phyloP scores from a whole-genome alignment of 1,140 invertebrate genomes.

The Littorina saxatilis region DNA sequence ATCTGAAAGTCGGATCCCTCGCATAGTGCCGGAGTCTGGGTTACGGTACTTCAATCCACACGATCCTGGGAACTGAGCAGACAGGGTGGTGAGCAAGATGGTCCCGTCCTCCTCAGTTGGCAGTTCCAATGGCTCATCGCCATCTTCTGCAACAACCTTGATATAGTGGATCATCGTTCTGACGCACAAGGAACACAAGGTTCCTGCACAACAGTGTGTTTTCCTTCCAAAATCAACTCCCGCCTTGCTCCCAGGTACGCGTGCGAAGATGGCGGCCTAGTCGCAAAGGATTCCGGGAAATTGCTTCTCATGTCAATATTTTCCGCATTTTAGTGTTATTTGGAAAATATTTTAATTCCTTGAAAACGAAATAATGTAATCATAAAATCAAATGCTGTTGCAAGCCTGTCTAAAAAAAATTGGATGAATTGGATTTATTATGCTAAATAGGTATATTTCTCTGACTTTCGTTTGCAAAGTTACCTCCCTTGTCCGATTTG shows the following conservation, averaged over 20 bases:
- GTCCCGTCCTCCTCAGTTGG: conserved; percentile 93
- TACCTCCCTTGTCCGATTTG: not conserved
- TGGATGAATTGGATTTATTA: not conserved
- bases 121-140: conserved; percentile 93
- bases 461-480: conserved; percentile 8
- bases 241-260: conserved; percentile 51
- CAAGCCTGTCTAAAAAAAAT: not conserved
- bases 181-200: conserved; percentile 39
- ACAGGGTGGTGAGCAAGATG: conserved; percentile 89
- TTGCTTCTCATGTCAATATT: conserved; percentile 6
- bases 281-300: conserved; percentile 50
- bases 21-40: conserved; percentile 88
- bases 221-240: conserved; percentile 47
- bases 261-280: conserved; percentile 52
- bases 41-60: conserved; percentile 95
- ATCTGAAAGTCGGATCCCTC: conserved; percentile 91
- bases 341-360: not conserved
- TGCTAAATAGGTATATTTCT: not conserved
- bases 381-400: not conserved
- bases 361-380: not conserved
- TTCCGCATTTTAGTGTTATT: not conserved
- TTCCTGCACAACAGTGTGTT: conserved; percentile 35
- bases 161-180: conserved; percentile 70
- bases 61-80: conserved; percentile 94
- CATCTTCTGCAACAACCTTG: conserved; percentile 87